Evolutionary conservation across 2,888 invertebrate species (phyloP).

Genomic region (Mechanitis mazaeus): DNA sequence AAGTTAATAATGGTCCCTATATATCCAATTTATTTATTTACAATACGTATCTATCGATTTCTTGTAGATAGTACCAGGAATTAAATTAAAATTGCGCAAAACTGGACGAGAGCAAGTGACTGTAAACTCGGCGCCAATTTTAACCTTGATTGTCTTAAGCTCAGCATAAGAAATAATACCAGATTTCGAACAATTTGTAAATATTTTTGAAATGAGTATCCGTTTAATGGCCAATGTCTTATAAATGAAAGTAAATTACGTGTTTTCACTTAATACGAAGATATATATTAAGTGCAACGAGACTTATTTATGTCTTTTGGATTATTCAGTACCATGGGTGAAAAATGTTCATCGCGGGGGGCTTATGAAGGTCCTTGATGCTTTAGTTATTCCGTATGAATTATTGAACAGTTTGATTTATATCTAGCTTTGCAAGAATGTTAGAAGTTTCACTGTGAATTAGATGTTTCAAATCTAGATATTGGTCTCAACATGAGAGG

Average conservation of each 20-base stretch:
- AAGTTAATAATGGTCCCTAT: no score
- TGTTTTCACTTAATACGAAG: constrained; percentile 19
- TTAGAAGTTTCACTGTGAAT: constrained; percentile 14
- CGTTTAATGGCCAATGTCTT: not conserved
- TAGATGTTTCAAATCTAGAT: not conserved
- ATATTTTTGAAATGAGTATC: constrained; percentile 11
- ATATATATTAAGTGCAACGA: constrained; percentile 47
- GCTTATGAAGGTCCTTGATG: constrained; percentile 47
- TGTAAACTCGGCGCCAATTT: constrained; percentile 24
- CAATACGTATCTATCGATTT: not conserved
- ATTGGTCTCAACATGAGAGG: no score
- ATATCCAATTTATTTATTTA: not conserved
- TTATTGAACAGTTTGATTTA: constrained; percentile 67
- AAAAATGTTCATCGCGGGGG: constrained; percentile 69
- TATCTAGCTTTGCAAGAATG: constrained; percentile 48
- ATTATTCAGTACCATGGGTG: constrained; percentile 54
- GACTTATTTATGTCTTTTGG: constrained; percentile 49
- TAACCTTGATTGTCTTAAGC: constrained; percentile 28
- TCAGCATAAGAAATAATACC: constrained; percentile 25
- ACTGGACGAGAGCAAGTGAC: constrained; percentile 26
- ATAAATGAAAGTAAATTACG: constrained; percentile 15
- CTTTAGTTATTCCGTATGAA: constrained; percentile 64
- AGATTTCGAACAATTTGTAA: constrained; percentile 19
- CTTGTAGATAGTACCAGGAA: constrained; percentile 18
- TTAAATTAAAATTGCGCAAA: constrained; percentile 22